These are phyloP conservation scores for Urocynchramus pylzowi DNA, from an alignment of 2,113 vertebrate species.

Conservation along the genomic window DNA sequence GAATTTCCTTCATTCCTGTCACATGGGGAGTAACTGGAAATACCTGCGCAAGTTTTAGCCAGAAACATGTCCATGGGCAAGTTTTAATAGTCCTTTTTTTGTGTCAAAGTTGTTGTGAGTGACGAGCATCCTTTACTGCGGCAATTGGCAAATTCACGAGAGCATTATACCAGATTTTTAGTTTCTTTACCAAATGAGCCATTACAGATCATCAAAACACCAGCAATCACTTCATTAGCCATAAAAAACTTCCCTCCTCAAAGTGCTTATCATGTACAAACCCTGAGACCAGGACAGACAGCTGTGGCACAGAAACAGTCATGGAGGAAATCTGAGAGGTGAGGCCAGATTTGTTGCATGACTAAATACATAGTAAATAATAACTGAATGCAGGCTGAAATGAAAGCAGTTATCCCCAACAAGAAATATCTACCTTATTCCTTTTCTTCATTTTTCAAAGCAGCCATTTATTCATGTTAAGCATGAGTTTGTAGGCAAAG, in stretches of 20 bases:
- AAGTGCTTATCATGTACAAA: neutral
- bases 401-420: neutral
- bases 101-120: neutral
- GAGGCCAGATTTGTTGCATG: neutral
- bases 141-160: neutral
- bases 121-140: neutral
- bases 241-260: neutral
- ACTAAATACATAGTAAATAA: neutral
- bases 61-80: neutral
- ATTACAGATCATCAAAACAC: neutral
- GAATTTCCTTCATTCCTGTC: neutral
- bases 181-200: neutral
- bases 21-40: neutral
- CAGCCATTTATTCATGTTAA: neutral
- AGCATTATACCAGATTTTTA: neutral
- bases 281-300: neutral
- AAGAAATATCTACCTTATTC: neutral
- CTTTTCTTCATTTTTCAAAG: neutral
- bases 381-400: neutral
- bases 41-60: neutral
- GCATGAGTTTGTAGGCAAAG: neutral
- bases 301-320: neutral
- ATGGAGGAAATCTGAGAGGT: neutral
- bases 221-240: neutral
- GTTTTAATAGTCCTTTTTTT: neutral